phyloP scores from a whole-genome alignment of 2,113 vertebrate species.

The Nothoprocta pentlandii region DNA sequence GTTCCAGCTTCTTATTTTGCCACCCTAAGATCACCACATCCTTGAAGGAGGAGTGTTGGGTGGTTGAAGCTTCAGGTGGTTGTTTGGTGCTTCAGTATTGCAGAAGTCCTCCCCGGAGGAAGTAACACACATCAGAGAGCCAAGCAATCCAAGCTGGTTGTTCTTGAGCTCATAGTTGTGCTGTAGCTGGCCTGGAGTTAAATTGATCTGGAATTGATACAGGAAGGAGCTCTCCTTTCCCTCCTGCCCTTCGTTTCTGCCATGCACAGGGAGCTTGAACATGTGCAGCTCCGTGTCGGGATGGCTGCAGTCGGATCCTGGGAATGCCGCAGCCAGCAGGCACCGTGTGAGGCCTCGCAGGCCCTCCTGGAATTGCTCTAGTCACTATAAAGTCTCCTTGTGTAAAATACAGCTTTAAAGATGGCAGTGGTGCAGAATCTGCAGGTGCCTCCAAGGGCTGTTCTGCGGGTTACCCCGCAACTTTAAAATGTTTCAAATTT shows the following conservation, averaged over 20 bases:
- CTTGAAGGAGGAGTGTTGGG: background rate
- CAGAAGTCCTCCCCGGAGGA: background rate
- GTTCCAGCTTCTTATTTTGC: background rate
- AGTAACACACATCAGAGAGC: background rate
- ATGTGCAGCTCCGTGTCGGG: too few species aligned
- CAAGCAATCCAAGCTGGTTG: fast-evolving
- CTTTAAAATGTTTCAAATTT: too few species aligned
- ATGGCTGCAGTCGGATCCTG: background rate
- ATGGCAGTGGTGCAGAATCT: background rate
- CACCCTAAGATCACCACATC: fast-evolving
- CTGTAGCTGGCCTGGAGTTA: fast-evolving
- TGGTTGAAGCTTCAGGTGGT: background rate
- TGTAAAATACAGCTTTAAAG: background rate
- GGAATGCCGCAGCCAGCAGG: background rate
- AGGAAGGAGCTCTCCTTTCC: background rate
- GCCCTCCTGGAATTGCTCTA: background rate
- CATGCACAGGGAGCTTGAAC: background rate
- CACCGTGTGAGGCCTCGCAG: background rate
- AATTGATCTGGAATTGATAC: fast-evolving
- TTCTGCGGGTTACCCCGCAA: background rate
- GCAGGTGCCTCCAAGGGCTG: background rate
- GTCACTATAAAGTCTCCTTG: too few species aligned
- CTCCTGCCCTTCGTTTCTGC: background rate
- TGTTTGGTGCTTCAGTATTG: background rate
- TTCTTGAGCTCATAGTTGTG: fast-evolving